Conservation (phyloP, 1,140 invertebrate species). For the Lanistes nyassanus region DNA sequence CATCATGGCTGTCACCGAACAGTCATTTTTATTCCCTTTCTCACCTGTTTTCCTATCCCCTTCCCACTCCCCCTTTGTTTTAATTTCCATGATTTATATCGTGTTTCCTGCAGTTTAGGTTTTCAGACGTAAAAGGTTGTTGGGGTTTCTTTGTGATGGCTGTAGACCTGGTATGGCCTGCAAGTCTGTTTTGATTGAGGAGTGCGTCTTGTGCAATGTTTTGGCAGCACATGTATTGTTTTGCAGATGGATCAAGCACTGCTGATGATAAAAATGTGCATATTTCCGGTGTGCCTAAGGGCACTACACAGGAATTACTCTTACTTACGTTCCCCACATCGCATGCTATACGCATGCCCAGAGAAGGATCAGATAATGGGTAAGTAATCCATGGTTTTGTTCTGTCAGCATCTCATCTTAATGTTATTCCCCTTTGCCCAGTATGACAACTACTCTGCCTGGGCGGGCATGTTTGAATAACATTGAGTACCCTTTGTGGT, state of each 20-base stretch:
- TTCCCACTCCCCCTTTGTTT: too few species aligned
- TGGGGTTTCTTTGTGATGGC: too few species aligned
- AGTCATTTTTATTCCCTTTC: too few species aligned
- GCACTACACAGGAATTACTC: slow-evolving; percentile 25
- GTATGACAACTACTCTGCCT: neutral
- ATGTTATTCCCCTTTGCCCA: neutral
- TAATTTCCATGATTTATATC: too few species aligned
- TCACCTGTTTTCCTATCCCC: too few species aligned
- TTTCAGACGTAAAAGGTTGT: too few species aligned
- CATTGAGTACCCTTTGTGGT: neutral
- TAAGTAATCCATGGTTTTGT: slow-evolving; percentile 6
- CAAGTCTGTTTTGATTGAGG: too few species aligned
- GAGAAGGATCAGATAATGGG: slow-evolving; percentile 21
- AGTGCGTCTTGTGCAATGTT: too few species aligned
- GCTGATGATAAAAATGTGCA: slow-evolving; percentile 27
- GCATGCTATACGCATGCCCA: slow-evolving; percentile 23
- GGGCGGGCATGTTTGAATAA: neutral
- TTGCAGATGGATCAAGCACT: slow-evolving; percentile 16
- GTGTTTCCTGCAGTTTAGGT: too few species aligned
- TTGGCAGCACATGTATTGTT: slow-evolving; percentile 11
- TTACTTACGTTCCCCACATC: slow-evolving; percentile 24
- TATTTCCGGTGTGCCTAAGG: slow-evolving; percentile 26
- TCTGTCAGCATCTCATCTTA: neutral
- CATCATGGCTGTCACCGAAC: too few species aligned
- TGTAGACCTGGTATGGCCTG: too few species aligned